Evolutionary conservation across 2,888 invertebrate species (phyloP).

Genomic region (Amphipoea oculea): DNA sequence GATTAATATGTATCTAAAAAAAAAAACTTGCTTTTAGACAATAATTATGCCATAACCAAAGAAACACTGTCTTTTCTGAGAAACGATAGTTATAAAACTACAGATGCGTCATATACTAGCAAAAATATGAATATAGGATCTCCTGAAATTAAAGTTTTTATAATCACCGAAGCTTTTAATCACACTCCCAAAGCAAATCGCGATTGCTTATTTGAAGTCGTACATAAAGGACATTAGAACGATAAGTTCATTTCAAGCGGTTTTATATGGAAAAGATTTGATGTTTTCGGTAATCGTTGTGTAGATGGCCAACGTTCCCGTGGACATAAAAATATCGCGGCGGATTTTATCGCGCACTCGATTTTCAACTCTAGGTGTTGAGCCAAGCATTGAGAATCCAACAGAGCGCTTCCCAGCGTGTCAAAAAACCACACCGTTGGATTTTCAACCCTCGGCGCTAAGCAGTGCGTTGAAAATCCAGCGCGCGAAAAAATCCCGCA

Average conservation of each 20-base stretch:
- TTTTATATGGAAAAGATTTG: neutral
- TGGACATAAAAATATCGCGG: neutral
- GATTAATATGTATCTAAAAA: neutral
- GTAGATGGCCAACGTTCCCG: no score
- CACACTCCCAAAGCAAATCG: conserved; percentile 11
- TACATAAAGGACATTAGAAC: neutral
- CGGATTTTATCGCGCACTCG: neutral
- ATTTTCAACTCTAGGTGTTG: neutral
- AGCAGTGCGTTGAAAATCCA: neutral
- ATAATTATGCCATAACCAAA: no score
- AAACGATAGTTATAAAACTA: neutral
- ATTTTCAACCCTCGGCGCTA: neutral
- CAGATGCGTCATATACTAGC: neutral
- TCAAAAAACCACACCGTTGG: no score
- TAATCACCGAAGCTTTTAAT: conserved; percentile 3
- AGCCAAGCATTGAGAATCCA: neutral
- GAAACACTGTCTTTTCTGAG: conserved; percentile 2
- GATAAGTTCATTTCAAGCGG: neutral
- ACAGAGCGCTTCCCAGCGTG: no score
- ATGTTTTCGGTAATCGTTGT: neutral
- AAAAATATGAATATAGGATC: neutral
- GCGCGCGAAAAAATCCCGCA: neutral
- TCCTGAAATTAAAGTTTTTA: neutral
- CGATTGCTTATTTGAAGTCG: conserved; percentile 22
- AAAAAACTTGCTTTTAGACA: no score